Conservation (phyloP, 2,797 vertebrate genomes). For the Falco novaeseelandiae region DNA sequence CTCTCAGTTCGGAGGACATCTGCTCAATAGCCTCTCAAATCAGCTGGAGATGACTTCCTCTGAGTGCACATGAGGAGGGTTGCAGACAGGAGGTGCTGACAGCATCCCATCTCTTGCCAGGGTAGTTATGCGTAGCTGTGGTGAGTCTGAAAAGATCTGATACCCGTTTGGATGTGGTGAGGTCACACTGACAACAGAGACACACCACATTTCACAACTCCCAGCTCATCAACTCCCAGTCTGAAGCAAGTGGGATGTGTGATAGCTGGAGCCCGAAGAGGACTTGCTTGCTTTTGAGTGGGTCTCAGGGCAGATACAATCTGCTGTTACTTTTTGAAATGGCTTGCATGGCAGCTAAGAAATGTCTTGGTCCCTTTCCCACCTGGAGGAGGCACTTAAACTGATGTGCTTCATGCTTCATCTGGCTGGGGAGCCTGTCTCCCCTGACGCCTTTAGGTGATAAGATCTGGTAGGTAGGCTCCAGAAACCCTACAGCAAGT, state of each 20-base stretch:
- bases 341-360: neutral
- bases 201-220: neutral
- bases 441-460: neutral
- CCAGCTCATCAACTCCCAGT: accelerated
- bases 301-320: neutral
- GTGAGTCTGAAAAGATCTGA: neutral
- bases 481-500: neutral
- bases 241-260: neutral
- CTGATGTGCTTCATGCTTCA: neutral
- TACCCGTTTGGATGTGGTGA: neutral
- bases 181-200: neutral
- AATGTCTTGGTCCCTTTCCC: neutral
- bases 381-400: neutral
- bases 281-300: neutral
- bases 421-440: neutral
- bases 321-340: neutral
- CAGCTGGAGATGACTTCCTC: neutral
- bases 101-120: neutral
- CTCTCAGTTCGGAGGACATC: neutral
- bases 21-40: neutral
- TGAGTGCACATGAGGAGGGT: neutral
- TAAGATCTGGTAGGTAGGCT: neutral
- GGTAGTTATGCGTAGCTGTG: neutral
- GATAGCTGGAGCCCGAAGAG: neutral
- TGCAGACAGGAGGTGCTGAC: neutral